Conservation (phyloP, 2,797 vertebrate species). For the Spea hammondii region DNA sequence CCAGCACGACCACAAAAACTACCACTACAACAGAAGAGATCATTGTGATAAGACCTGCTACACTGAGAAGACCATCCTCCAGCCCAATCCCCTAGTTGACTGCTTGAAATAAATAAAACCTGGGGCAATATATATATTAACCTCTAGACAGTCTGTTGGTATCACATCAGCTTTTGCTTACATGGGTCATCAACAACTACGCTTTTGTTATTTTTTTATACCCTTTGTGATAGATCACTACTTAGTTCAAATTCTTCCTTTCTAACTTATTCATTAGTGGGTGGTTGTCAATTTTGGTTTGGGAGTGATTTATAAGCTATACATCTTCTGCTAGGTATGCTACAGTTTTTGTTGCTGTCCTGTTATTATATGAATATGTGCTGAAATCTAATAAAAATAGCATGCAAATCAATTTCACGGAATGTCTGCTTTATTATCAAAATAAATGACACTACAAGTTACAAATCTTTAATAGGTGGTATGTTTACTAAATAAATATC, state of each 20-base stretch:
- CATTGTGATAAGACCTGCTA: neutral
- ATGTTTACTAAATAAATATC: no score
- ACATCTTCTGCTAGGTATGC: neutral
- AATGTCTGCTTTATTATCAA: neutral
- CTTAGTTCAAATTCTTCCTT: no score
- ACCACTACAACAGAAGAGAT: constrained; percentile 35
- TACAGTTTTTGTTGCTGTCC: neutral
- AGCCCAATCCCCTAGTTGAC: neutral
- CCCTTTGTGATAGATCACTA: no score
- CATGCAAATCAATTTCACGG: neutral
- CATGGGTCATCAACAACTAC: no score
- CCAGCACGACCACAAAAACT: constrained; percentile 33
- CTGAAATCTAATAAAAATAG: constrained; percentile 12
- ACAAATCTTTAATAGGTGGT: neutral
- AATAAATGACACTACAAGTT: neutral
- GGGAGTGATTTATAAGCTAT: neutral
- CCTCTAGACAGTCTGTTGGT: neutral
- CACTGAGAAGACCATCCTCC: neutral
- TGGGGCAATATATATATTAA: no score
- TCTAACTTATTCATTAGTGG: constrained; percentile 24
- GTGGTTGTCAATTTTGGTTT: neutral
- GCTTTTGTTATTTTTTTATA: no score
- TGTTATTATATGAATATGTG: neutral
- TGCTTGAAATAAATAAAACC: neutral
- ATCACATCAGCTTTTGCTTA: neutral